A percentile compares a stretch with the other conserved stretches of the same genome.
Evolutionary conservation across 2,797 vertebrate species (phyloP).

Genomic region (Discoglossus pictus): DNA sequence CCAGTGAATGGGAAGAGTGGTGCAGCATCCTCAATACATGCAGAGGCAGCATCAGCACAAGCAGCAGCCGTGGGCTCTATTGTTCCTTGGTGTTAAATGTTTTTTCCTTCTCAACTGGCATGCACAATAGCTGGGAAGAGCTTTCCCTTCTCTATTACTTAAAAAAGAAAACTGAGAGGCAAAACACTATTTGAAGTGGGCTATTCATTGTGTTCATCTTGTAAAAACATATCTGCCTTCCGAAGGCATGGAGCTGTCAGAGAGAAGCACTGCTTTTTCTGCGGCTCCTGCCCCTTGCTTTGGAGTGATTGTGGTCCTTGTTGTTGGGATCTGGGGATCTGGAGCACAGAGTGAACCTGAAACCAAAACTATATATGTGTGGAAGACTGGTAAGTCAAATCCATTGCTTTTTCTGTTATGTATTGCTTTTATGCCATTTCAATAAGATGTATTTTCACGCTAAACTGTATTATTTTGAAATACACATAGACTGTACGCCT

Average conservation of each 20-base stretch:
- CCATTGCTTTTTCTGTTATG: constrained; percentile 6
- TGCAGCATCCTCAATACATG: constrained; percentile 73
- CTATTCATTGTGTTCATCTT: constrained; percentile 10
- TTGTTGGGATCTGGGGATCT: constrained; percentile 70
- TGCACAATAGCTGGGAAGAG: constrained; percentile 63
- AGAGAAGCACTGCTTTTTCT: constrained; percentile 64
- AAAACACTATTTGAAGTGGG: constrained; percentile 25
- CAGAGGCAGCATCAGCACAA: constrained; percentile 60
- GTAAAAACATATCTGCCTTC: constrained; percentile 64
- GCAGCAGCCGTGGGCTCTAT: constrained; percentile 66
- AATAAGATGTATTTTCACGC: too few relatives aligned
- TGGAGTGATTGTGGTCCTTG: constrained; percentile 74
- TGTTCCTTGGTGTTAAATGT: constrained; percentile 73
- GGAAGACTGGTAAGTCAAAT: constrained; percentile 87
- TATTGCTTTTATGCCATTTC: too few relatives aligned
- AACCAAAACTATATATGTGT: constrained; percentile 86
- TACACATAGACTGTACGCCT: too few relatives aligned
- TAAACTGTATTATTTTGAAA: too few relatives aligned
- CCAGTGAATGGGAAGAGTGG: constrained; percentile 68
- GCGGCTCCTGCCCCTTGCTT: constrained; percentile 53
- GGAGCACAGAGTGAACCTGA: constrained; percentile 77
- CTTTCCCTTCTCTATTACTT: constrained; percentile 23
- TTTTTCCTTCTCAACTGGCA: constrained; percentile 66
- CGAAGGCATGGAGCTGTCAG: constrained; percentile 75
- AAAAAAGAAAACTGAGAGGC: constrained; percentile 51